Percentiles rank a stretch among this genome's conserved stretches.
Evolutionary conservation across 1,140 invertebrate genomes (phyloP).

Genomic region (Streblospio benedicti): DNA sequence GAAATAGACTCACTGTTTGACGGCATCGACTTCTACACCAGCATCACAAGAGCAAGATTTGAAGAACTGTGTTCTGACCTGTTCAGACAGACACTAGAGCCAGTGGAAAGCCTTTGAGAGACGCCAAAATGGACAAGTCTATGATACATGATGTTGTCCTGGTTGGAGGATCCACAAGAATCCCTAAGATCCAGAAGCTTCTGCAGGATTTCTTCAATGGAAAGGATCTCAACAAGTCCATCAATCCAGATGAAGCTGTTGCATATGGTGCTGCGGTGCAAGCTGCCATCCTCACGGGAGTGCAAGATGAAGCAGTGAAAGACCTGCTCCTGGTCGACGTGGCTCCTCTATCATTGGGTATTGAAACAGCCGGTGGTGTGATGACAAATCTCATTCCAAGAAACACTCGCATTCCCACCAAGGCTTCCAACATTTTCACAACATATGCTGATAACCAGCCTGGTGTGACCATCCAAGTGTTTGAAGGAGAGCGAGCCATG

Average conservation of each 20-base stretch:
- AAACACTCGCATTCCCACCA: constrained; percentile 91
- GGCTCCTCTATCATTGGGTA: constrained; percentile 36
- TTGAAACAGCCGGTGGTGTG: constrained; percentile 82
- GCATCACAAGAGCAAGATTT: constrained; percentile 72
- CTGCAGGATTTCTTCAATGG: constrained; percentile 45
- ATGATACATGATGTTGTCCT: constrained; percentile 90
- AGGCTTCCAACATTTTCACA: constrained; percentile 90
- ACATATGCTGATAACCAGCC: constrained; percentile 95
- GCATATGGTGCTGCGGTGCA: constrained; percentile 53
- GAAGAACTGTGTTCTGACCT: constrained; percentile 74
- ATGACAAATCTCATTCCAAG: constrained; percentile 92
- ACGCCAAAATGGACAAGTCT: constrained; percentile 87
- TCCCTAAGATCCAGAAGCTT: constrained; percentile 86
- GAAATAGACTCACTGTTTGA: constrained; percentile 82
- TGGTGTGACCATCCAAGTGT: constrained; percentile 54
- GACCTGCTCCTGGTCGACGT: constrained; percentile 42
- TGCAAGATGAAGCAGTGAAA: constrained; percentile 30
- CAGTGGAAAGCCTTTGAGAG: constrained; percentile 92
- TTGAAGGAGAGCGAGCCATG: constrained; percentile 55
- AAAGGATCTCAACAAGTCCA: constrained; percentile 41
- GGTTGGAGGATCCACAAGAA: constrained; percentile 94
- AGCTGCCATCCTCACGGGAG: constrained; percentile 46
- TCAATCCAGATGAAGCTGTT: constrained; percentile 51
- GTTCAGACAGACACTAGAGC: constrained; percentile 78
- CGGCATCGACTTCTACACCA: constrained; percentile 92